phyloP scores from a whole-genome alignment of 1,140 invertebrate species.

The Drosophila navojoa region DNA sequence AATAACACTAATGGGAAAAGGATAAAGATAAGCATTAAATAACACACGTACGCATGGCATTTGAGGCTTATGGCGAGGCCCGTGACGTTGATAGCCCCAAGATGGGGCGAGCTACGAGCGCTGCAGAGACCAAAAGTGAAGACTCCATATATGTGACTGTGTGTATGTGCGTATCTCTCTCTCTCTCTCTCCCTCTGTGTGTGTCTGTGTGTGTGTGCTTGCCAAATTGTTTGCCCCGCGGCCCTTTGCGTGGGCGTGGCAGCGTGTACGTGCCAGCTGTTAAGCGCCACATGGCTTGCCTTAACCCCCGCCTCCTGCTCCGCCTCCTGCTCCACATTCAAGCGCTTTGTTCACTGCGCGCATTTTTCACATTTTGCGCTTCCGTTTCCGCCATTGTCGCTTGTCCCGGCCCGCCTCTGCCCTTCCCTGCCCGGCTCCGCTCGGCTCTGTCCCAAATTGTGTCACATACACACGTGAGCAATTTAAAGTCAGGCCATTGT shows the following conservation, averaged over 20 bases:
- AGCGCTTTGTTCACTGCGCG: slow-evolving; percentile 58
- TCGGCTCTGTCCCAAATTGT: slow-evolving; percentile 49
- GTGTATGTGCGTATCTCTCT: not conserved
- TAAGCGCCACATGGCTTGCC: slow-evolving; percentile 52
- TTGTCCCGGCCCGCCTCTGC: not conserved
- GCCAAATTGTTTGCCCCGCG: slow-evolving; percentile 49
- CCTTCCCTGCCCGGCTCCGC: not conserved
- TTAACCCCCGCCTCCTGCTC: not conserved
- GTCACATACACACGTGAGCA: slow-evolving; percentile 77
- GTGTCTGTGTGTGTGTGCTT: slow-evolving; percentile 24
- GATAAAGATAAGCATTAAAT: slow-evolving; percentile 83
- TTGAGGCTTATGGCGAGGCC: slow-evolving; percentile 44
- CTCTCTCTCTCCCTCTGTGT: no score
- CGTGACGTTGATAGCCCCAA: slow-evolving; percentile 46
- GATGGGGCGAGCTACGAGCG: not conserved
- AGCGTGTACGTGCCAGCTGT: slow-evolving; percentile 68
- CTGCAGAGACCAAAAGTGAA: slow-evolving; percentile 9
- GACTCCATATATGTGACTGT: slow-evolving; percentile 19
- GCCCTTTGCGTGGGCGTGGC: slow-evolving; percentile 34
- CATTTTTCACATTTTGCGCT: slow-evolving; percentile 72
- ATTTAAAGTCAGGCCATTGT: slow-evolving; percentile 60
- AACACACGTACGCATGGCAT: slow-evolving; percentile 69
- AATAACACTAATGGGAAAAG: slow-evolving; percentile 83
- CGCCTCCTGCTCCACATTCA: slow-evolving; percentile 1
- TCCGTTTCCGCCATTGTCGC: slow-evolving; percentile 69